phyloP scores from a whole-genome alignment of 92 coral and sea anemone genomes.

The Porites rus region DNA sequence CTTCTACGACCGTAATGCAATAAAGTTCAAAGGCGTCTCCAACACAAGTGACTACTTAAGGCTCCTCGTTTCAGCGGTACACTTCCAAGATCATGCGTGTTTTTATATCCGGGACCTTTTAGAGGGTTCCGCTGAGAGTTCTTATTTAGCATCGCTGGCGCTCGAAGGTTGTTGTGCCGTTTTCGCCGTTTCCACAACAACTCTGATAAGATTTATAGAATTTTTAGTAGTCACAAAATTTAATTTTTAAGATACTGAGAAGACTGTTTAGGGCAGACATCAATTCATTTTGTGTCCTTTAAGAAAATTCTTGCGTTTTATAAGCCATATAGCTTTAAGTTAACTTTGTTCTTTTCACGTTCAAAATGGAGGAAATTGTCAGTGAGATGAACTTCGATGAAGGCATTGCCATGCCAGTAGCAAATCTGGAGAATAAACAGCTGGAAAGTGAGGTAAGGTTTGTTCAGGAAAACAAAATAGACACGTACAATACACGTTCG shows the following conservation, averaged over 20 bases:
- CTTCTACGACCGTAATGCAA: no score
- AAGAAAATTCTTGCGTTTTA: not conserved
- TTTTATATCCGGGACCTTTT: constrained; percentile 35
- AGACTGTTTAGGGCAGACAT: not conserved
- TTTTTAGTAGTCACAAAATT: not conserved
- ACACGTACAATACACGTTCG: no score
- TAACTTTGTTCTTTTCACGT: constrained; percentile 5
- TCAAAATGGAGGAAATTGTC: constrained; percentile 88
- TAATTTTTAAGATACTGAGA: not conserved
- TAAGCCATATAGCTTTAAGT: not conserved
- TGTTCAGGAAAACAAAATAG: not conserved
- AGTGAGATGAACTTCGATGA: constrained; percentile 96
- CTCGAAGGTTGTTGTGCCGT: constrained; percentile 62
- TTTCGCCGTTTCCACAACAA: constrained; percentile 93
- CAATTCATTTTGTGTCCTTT: not conserved
- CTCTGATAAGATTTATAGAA: constrained; percentile 22
- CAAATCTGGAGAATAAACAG: constrained; percentile 88
- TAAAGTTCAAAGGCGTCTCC: no score
- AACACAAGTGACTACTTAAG: no score
- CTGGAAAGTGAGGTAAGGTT: constrained; percentile 87
- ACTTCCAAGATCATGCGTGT: not conserved
- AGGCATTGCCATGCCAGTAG: constrained; percentile 99
- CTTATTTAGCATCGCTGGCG: constrained; percentile 36
- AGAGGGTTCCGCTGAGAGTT: constrained; percentile 35
- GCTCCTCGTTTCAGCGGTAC: not conserved